Evolutionary conservation across 2,888 invertebrate genomes (phyloP), one percentile per base, ranked within the genome.

Genomic region (Nemapogon koenigi): DNA sequence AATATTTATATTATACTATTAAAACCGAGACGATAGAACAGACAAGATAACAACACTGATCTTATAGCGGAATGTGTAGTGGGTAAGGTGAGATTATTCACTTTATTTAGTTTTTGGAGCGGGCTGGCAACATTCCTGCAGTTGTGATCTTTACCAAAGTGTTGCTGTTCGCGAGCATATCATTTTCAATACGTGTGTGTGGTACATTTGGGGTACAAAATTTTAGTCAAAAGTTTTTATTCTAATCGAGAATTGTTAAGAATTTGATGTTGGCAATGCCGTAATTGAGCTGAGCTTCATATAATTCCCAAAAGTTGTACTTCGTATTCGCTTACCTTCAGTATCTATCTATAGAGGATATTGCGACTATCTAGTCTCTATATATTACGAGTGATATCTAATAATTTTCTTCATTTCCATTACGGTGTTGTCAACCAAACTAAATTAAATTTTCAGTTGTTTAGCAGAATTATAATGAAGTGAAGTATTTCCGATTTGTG

Each of bases 81-180:
- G 68, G 67, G 72, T 65, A 53, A 44, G 47, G 48, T 43, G 44
- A 51, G 48, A 51, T 47, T 49, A 45, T 40, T 55, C 59, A 49
- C 46, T 49, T 57, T 55, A 52, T 57, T 67, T 68, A 57, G 48
- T 49, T 64, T 63, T 55, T 49, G 44, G 45, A 47, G 50, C 52
- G 46, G 52, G 58, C 58, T 61, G 56, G 62, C 64, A 58, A 62
- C 63, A 54, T 58, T 53, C 52, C 55, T 57, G 58, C 57, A 57
- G 17, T 59, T 55, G 65, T 72, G 70, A 67, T 68, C 66, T 47
- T 53, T 53, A 69, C 71, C 73, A 73, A 75, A 75, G 75, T 66
- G 73, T 75, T 70, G 70, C 71, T 62, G 71, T 67, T 72, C 68
- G 64, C 65, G 66, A 59, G 62, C 75, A 78, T 76, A 78, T 76